Evolutionary conservation across 2,888 invertebrate species (phyloP).

Genomic region (Caenorhabditis macrosperma): DNA sequence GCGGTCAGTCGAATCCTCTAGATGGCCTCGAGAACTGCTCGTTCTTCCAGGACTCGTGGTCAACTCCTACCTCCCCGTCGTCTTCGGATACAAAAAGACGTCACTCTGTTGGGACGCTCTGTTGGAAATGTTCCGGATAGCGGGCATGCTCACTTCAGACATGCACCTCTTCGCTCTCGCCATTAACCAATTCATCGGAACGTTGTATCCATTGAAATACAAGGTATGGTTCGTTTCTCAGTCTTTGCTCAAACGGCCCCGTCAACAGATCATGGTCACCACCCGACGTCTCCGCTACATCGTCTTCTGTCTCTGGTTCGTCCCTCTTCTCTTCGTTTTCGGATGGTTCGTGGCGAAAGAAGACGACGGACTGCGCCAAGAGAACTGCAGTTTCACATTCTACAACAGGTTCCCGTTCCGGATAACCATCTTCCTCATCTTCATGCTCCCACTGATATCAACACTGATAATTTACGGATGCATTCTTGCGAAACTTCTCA

Average conservation of each 20-base stretch:
- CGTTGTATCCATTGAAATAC: conserved; percentile 76
- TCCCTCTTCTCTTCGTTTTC: conserved; percentile 71
- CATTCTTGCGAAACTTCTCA: conserved; percentile 74
- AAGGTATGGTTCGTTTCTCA: too few species aligned
- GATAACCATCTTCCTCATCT: conserved; percentile 74
- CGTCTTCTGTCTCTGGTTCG: conserved; percentile 73
- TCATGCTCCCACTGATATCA: conserved; percentile 75
- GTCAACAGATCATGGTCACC: conserved; percentile 77
- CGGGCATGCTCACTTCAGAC: conserved; percentile 78
- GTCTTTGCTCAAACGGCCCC: too few species aligned
- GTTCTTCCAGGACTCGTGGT: conserved; percentile 74
- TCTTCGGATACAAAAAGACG: conserved; percentile 66
- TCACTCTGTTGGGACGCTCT: conserved; percentile 69
- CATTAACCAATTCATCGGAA: conserved; percentile 77
- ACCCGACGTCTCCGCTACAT: conserved; percentile 72
- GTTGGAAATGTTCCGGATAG: conserved; percentile 74
- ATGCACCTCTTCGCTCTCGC: conserved; percentile 77
- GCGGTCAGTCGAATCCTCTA: conserved; percentile 57
- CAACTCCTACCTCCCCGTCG: conserved; percentile 77
- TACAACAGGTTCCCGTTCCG: conserved; percentile 77
- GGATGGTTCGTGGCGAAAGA: conserved; percentile 72
- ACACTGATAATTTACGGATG: conserved; percentile 71
- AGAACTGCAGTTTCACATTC: conserved; percentile 71
- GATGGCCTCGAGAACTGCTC: background rate
- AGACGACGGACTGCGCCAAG: conserved; percentile 72